Evolutionary conservation across 2,888 invertebrate genomes (phyloP).

Genomic region (Dusona sp.): DNA sequence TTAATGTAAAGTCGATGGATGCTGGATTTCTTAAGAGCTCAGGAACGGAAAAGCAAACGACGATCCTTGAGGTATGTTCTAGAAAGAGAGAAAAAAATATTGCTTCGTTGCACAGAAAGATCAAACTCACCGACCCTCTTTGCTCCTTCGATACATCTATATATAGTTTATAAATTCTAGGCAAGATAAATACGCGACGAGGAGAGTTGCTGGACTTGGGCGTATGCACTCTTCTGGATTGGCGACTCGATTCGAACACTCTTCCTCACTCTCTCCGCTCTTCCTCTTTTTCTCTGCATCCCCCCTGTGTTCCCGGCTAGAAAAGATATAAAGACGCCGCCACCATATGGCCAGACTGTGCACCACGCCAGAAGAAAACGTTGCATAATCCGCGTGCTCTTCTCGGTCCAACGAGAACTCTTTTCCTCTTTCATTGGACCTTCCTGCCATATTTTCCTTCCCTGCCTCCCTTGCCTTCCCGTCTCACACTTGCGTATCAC

Average conservation of each 20-base stretch:
- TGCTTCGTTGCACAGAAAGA: slow-evolving; percentile 32
- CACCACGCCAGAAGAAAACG: slow-evolving; percentile 65
- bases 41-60: slow-evolving; percentile 10
- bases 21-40: slow-evolving; percentile 17
- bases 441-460: slow-evolving; percentile 46
- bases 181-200: slow-evolving; percentile 57
- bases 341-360: slow-evolving; percentile 78
- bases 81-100: slow-evolving; percentile 28
- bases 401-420: slow-evolving; percentile 60
- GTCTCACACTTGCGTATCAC: slow-evolving; percentile 76
- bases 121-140: slow-evolving; percentile 50
- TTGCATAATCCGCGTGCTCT: slow-evolving; percentile 79
- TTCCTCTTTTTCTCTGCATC: background rate
- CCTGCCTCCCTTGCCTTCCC: slow-evolving; percentile 37
- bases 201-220: slow-evolving; percentile 45
- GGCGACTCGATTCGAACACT: slow-evolving; percentile 65
- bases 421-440: slow-evolving; percentile 39
- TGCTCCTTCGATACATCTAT: slow-evolving; percentile 24
- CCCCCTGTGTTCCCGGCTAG: slow-evolving; percentile 72
- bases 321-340: slow-evolving; percentile 81
- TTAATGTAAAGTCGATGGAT: slow-evolving; percentile 29
- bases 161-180: slow-evolving; percentile 19
- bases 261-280: slow-evolving; percentile 7
- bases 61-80: slow-evolving; percentile 23
- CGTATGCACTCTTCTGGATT: slow-evolving; percentile 68